A percentile compares a stretch with the other conserved stretches of the same genome.
phyloP scores from a whole-genome alignment of 1,140 invertebrate species.

The Ectropis grisescens region DNA sequence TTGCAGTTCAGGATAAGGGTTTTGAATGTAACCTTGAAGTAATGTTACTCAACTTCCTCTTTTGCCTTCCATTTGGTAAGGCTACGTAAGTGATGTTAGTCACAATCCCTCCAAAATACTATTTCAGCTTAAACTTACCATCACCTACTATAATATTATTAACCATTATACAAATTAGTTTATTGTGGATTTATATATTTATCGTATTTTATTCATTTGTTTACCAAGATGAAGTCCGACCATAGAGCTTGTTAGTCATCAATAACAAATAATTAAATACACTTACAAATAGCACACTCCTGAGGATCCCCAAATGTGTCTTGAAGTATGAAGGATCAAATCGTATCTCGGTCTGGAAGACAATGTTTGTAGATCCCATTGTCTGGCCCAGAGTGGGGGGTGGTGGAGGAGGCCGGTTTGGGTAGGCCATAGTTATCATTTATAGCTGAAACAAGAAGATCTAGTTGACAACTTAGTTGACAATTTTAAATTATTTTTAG shows the following conservation, averaged over 20 bases:
- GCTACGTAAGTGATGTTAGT: too few relatives aligned
- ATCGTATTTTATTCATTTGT: neutral
- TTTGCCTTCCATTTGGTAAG: too few relatives aligned
- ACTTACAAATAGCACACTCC: slow-evolving; percentile 84
- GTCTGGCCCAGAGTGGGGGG: slow-evolving; percentile 75
- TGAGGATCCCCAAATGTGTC: slow-evolving; percentile 82
- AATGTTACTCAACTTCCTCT: too few relatives aligned
- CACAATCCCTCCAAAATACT: too few relatives aligned
- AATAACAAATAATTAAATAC: slow-evolving; percentile 10
- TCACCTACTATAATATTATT: neutral
- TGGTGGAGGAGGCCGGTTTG: slow-evolving; percentile 72
- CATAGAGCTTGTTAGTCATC: too few relatives aligned
- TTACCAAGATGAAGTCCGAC: too few relatives aligned
- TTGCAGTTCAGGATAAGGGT: too few relatives aligned
- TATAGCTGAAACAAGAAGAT: neutral
- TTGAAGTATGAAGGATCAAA: slow-evolving; percentile 81
- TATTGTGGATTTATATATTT: neutral
- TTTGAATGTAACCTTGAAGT: too few relatives aligned
- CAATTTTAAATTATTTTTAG: too few relatives aligned
- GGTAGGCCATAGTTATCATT: slow-evolving; percentile 64
- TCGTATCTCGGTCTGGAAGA: slow-evolving; percentile 76
- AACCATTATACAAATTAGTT: neutral
- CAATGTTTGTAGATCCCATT: slow-evolving; percentile 76
- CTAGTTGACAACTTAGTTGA: too few relatives aligned
- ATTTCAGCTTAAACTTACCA: neutral